phyloP scores from a whole-genome alignment of 1,140 invertebrate genomes.

The Agrypnia vestita region DNA sequence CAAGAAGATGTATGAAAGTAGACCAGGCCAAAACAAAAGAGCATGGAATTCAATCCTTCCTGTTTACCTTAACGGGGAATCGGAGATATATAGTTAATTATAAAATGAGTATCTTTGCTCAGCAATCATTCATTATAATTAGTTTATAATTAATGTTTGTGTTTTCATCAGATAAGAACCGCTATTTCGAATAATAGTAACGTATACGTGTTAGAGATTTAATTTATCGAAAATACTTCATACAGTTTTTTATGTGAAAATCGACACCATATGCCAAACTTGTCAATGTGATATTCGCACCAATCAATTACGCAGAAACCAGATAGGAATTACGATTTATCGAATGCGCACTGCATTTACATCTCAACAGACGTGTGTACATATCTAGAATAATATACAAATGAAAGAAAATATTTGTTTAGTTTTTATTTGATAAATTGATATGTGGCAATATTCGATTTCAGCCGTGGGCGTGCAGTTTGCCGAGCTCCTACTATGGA shows the following conservation, averaged over 20 bases:
- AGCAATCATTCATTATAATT: too few species aligned
- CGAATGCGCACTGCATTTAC: conserved; percentile 23
- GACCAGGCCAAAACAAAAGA: too few species aligned
- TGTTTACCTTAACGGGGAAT: too few species aligned
- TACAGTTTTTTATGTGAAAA: conserved; percentile 2
- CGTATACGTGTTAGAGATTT: too few species aligned
- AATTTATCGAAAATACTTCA: too few species aligned
- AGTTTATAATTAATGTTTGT: too few species aligned
- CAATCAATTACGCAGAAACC: conserved; percentile 14
- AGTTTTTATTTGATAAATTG: conserved; percentile 38
- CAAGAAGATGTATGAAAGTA: too few species aligned
- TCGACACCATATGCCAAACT: neutral
- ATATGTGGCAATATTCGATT: conserved; percentile 18
- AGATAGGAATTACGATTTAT: conserved; percentile 31
- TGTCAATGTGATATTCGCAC: conserved; percentile 25
- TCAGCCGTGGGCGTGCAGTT: conserved; percentile 12
- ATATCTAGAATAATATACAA: conserved; percentile 29
- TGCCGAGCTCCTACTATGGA: conserved; percentile 3
- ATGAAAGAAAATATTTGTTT: conserved; percentile 35
- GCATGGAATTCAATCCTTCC: too few species aligned
- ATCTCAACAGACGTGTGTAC: conserved; percentile 17
- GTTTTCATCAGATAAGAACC: too few species aligned
- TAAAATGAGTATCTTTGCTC: too few species aligned
- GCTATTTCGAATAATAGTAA: too few species aligned
- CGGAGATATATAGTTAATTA: too few species aligned